Percentiles rank a stretch among this genome's conserved stretches.
These are phyloP conservation scores for Brachynemurus nebulosus DNA, from an alignment of 2,888 invertebrate genomes.

Conservation along the genomic window DNA sequence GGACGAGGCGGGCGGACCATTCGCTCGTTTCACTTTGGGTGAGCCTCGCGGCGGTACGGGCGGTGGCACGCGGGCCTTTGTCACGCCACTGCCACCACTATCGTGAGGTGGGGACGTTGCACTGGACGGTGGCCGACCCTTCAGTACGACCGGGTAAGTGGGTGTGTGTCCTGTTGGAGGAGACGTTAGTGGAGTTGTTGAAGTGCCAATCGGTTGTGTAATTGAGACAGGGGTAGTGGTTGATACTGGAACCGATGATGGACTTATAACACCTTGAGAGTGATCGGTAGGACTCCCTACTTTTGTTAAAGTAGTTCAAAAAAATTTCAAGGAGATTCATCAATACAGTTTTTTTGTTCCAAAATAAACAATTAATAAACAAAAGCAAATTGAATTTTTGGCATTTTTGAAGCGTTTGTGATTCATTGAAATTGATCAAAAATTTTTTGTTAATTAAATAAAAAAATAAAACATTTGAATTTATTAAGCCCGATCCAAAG, in stretches of 20 bases:
- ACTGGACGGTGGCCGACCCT: slow-evolving; percentile 37
- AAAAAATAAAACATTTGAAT: no score
- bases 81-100: slow-evolving; percentile 21
- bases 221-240: slow-evolving; percentile 25
- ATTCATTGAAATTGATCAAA: no score
- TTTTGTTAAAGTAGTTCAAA: slow-evolving; percentile 19
- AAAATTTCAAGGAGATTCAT: background rate
- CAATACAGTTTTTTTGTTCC: slow-evolving; percentile 13
- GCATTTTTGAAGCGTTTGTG: background rate
- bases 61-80: slow-evolving; percentile 67
- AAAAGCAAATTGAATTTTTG: background rate
- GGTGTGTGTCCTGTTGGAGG: slow-evolving; percentile 33
- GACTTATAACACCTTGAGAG: slow-evolving; percentile 36
- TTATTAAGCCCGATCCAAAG: slow-evolving; percentile 9
- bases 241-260: slow-evolving; percentile 17
- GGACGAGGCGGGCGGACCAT: slow-evolving; percentile 22
- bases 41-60: slow-evolving; percentile 79
- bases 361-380: slow-evolving; percentile 2
- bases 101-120: slow-evolving; percentile 33
- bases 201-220: slow-evolving; percentile 28
- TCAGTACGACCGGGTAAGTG: slow-evolving; percentile 61
- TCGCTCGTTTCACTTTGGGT: slow-evolving; percentile 47
- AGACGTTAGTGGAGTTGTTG: slow-evolving; percentile 32
- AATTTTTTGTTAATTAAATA: no score
- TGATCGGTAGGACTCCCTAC: slow-evolving; percentile 40